A percentile compares a stretch with the other conserved stretches of the same genome.
Conservation (phyloP, 2,888 invertebrate species). For the Candidula unifasciata region DNA sequence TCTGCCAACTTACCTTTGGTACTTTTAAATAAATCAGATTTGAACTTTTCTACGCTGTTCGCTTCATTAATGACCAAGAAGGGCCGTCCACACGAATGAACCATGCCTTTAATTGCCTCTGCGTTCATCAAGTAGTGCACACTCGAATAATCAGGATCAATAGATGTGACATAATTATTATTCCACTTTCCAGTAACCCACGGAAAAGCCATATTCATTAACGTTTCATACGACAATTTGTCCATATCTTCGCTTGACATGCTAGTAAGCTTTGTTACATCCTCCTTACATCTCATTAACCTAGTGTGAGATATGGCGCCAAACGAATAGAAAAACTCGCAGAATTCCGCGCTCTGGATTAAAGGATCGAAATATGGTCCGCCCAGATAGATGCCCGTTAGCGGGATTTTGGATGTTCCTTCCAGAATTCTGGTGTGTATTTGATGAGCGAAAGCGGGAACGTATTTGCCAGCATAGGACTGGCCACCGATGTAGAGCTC, state of each 20-base stretch:
- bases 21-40: not conserved
- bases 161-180: not conserved
- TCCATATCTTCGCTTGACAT: not conserved
- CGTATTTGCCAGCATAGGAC: conserved; percentile 82
- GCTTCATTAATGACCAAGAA: not conserved
- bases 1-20: conserved; percentile 12
- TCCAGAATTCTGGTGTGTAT: conserved; percentile 65
- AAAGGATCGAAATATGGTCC: conserved; percentile 74
- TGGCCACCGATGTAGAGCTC: conserved; percentile 92
- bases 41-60: not conserved
- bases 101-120: not conserved
- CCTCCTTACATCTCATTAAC: not conserved
- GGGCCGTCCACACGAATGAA: not conserved
- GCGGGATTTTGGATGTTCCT: conserved; percentile 58
- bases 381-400: conserved; percentile 75
- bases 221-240: too few relatives aligned
- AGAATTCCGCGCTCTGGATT: not conserved
- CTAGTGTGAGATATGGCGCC: not conserved
- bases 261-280: not conserved
- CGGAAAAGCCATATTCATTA: not conserved
- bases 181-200: not conserved
- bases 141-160: not conserved
- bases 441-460: conserved; percentile 83
- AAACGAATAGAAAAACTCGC: conserved; percentile 4
- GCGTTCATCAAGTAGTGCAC: not conserved